Conservation (phyloP, 2,888 invertebrate species). For the Keiferia lycopersicella region DNA sequence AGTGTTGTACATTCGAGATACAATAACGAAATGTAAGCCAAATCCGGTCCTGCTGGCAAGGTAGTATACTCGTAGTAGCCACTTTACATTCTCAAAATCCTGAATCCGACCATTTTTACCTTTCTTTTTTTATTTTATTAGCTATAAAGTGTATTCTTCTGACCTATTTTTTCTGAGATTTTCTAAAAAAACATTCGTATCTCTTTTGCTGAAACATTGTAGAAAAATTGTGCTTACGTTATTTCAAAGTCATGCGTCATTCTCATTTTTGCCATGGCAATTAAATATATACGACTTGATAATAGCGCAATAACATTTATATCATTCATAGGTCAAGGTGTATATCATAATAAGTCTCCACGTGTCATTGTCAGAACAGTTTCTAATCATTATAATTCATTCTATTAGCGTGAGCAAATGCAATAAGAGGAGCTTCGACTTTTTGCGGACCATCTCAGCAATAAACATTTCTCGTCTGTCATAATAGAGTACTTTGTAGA, state of each 20-base stretch:
- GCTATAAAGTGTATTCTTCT: too few relatives aligned
- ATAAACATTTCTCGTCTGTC: slow-evolving; percentile 45
- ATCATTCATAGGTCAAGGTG: slow-evolving; percentile 13
- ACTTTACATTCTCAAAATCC: too few relatives aligned
- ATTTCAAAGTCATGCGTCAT: not conserved
- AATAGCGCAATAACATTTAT: slow-evolving; percentile 16
- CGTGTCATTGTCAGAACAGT: slow-evolving; percentile 11
- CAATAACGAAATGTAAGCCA: too few relatives aligned
- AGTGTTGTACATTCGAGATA: too few relatives aligned
- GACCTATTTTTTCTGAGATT: too few relatives aligned
- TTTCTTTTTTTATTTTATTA: too few relatives aligned
- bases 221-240: not conserved
- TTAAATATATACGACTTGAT: slow-evolving; percentile 4
- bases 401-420: slow-evolving; percentile 24
- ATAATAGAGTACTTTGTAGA: slow-evolving; percentile 32
- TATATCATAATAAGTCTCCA: not conserved
- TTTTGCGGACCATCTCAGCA: slow-evolving; percentile 29
- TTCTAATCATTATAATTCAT: slow-evolving; percentile 22
- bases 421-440: slow-evolving; percentile 22
- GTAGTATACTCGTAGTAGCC: too few relatives aligned
- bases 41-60: too few relatives aligned
- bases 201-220: not conserved
- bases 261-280: not conserved
- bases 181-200: not conserved
- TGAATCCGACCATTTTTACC: too few relatives aligned